A percentile compares a stretch with the other conserved stretches of the same genome.
phyloP scores from a whole-genome alignment of 1,140 invertebrate species.

The Drosophila arizonae region DNA sequence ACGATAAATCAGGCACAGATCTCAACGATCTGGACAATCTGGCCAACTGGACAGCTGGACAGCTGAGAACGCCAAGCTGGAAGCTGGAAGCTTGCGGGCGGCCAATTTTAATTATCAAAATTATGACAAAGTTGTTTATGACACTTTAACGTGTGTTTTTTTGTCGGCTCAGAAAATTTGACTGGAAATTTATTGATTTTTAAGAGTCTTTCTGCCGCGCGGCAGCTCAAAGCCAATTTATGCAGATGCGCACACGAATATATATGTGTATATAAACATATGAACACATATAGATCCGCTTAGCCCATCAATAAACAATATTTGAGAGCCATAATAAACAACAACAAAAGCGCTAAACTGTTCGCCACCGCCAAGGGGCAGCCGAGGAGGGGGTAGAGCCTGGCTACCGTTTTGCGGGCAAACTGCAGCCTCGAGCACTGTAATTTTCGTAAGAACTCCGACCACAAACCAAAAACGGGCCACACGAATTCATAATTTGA shows the following conservation, averaged over 20 bases:
- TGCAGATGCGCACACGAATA: slow-evolving; percentile 11
- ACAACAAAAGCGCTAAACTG: slow-evolving; percentile 73
- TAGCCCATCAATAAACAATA: slow-evolving; percentile 73
- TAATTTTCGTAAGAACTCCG: slow-evolving; percentile 67
- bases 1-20: slow-evolving; percentile 66
- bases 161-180: slow-evolving; percentile 56
- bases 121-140: slow-evolving; percentile 82
- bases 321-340: slow-evolving; percentile 66
- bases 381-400: not conserved
- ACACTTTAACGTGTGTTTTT: slow-evolving; percentile 70
- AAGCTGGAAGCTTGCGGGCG: slow-evolving; percentile 48
- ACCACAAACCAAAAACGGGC: slow-evolving; percentile 33
- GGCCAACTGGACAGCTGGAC: not conserved
- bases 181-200: slow-evolving; percentile 77
- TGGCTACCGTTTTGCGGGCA: slow-evolving; percentile 59
- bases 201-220: slow-evolving; percentile 57
- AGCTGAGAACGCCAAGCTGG: not conserved
- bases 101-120: slow-evolving; percentile 81
- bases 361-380: slow-evolving; percentile 50
- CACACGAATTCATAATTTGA: slow-evolving; percentile 64
- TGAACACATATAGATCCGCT: slow-evolving; percentile 59
- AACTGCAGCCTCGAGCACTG: slow-evolving; percentile 47
- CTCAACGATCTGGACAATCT: slow-evolving; percentile 28
- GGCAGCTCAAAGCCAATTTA: slow-evolving; percentile 46
- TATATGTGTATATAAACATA: slow-evolving; percentile 30